Conservation (phyloP, 2,888 invertebrate genomes). For the Ormyrus pomaceus region DNA sequence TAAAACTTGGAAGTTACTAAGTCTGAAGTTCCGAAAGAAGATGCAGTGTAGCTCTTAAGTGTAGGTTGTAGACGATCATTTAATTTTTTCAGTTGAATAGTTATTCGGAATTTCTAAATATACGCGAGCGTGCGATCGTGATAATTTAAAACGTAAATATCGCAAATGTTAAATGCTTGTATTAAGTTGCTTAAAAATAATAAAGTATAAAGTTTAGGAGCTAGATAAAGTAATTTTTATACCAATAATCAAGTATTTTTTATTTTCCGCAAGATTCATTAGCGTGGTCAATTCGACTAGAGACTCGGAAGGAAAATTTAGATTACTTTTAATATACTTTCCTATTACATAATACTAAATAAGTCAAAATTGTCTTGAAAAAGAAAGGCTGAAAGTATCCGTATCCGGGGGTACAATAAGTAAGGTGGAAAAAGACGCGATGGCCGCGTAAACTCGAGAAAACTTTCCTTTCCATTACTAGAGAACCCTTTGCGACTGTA, state of each 20-base stretch:
- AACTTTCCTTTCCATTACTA: slow-evolving; percentile 36
- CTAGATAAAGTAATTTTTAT: too few species aligned
- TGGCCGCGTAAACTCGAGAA: slow-evolving; percentile 49
- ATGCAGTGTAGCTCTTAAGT: not conserved
- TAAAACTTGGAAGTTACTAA: slow-evolving; percentile 12
- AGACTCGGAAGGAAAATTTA: too few species aligned
- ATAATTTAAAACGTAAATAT: not conserved
- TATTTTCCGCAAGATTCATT: too few species aligned
- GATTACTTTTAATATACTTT: not conserved
- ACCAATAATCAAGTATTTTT: too few species aligned
- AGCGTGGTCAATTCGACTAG: too few species aligned
- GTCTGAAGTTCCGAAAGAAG: slow-evolving; percentile 29
- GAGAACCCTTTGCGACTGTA: slow-evolving; percentile 23
- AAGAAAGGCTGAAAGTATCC: slow-evolving; percentile 55
- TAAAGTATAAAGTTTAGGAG: too few species aligned
- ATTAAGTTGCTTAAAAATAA: too few species aligned
- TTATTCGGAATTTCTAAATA: not conserved
- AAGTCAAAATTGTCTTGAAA: slow-evolving; percentile 24
- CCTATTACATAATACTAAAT: not conserved
- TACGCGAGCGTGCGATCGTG: slow-evolving; percentile 15
- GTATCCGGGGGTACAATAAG: slow-evolving; percentile 32
- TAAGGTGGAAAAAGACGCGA: slow-evolving; percentile 48
- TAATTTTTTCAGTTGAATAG: not conserved
- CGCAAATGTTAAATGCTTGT: not conserved
- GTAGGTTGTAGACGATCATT: not conserved